A percentile compares a stretch with the other conserved stretches of the same genome.
These are phyloP conservation scores for Drosophila cardini DNA, from an alignment of 1,140 invertebrate species.

Conservation along the genomic window DNA sequence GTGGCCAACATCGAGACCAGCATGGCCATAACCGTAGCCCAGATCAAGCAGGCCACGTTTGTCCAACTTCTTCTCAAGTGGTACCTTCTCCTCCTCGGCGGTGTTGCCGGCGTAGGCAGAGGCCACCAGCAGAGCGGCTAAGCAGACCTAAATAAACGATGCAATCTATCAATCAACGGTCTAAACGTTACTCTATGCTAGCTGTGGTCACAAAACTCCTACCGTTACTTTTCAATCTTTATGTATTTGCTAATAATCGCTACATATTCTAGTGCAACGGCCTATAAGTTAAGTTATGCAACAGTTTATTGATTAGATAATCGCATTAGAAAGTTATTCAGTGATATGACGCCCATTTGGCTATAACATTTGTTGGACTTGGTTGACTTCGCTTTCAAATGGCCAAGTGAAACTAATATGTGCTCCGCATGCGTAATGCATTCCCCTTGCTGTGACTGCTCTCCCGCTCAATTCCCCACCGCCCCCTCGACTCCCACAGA, in stretches of 20 bases:
- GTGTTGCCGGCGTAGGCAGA: conserved; percentile 86
- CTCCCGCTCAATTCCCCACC: conserved; percentile 10
- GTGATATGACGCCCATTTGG: conserved; percentile 61
- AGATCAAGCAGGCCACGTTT: conserved; percentile 87
- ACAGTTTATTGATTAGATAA: conserved; percentile 54
- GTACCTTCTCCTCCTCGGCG: conserved; percentile 85
- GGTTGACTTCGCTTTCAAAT: conserved; percentile 70
- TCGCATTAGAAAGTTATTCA: conserved; percentile 73
- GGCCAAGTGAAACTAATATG: conserved; percentile 75
- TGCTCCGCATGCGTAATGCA: conserved; percentile 64
- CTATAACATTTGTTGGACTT: conserved; percentile 39
- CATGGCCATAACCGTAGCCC: conserved; percentile 87
- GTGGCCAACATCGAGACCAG: conserved; percentile 88
- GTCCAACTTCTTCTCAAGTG: conserved; percentile 86
- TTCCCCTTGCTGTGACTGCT: conserved; percentile 15
- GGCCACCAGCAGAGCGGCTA: conserved; percentile 90
- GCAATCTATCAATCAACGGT: not conserved
- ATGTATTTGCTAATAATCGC: conserved; percentile 11
- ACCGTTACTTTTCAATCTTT: too few species aligned
- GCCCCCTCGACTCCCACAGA: conserved; percentile 5
- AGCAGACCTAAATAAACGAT: conserved; percentile 86
- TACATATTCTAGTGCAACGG: conserved; percentile 26
- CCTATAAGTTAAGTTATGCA: conserved; percentile 21
- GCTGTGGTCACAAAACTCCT: too few species aligned
- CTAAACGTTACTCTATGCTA: not conserved